phyloP scores from a whole-genome alignment of 2,888 invertebrate species.

The Podotricha telesiphe region DNA sequence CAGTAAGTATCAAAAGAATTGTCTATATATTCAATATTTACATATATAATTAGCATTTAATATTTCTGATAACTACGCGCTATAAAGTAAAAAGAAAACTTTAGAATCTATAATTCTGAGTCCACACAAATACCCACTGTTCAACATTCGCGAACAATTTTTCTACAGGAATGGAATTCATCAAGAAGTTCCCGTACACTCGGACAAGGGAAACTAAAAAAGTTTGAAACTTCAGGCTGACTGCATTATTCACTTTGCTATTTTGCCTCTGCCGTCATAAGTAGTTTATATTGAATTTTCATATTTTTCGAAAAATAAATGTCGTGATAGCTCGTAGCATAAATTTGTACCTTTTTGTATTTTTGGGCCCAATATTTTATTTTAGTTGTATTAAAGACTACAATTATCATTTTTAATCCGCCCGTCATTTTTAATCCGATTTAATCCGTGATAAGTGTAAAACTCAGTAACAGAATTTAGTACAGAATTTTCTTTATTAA shows the following conservation, averaged over 20 bases:
- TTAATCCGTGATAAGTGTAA: too few relatives aligned
- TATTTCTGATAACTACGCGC: too few relatives aligned
- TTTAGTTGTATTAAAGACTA: too few relatives aligned
- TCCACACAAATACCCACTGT: constrained; percentile 20
- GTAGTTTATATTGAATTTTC: constrained; percentile 18
- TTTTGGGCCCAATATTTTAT: too few relatives aligned
- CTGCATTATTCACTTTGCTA: constrained; percentile 58
- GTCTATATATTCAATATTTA: too few relatives aligned
- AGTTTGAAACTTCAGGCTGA: constrained; percentile 47
- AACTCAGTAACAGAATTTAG: too few relatives aligned
- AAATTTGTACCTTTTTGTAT: background rate
- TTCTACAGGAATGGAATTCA: constrained; percentile 54
- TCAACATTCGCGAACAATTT: constrained; percentile 48
- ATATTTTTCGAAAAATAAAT: constrained; percentile 15
- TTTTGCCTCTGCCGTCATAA: constrained; percentile 9
- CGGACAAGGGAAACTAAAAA: constrained; percentile 44
- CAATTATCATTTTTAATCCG: too few relatives aligned
- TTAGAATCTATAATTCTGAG: constrained; percentile 30
- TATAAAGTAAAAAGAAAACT: constrained; percentile 9
- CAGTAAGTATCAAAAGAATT: too few relatives aligned
- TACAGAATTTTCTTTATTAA: too few relatives aligned
- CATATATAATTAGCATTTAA: too few relatives aligned
- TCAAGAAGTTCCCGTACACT: constrained; percentile 51
- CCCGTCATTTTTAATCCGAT: too few relatives aligned
- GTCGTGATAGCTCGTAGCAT: background rate